These are phyloP conservation scores for Vanacampus margaritifer DNA, from an alignment of 2,113 vertebrate genomes.

Conservation along the genomic window DNA sequence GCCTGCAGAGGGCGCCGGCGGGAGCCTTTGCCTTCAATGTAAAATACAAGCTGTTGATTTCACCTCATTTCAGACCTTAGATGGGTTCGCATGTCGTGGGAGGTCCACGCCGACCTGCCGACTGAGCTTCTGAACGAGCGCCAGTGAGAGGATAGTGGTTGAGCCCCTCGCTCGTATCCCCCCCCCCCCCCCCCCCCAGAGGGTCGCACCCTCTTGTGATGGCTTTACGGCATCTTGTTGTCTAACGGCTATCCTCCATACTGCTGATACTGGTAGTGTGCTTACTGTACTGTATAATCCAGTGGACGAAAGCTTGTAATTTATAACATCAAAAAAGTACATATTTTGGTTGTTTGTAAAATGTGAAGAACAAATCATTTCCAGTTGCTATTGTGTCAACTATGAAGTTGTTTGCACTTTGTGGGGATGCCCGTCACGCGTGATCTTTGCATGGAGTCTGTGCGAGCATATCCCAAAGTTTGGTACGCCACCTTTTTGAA, in stretches of 20 bases:
- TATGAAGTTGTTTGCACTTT: slow-evolving; percentile 55
- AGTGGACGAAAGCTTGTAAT: slow-evolving; percentile 38
- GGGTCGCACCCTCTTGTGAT: background rate
- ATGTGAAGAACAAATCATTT: slow-evolving; percentile 22
- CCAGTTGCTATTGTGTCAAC: slow-evolving; percentile 11
- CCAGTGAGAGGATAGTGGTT: slow-evolving; percentile 26
- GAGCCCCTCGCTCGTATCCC: slow-evolving; percentile 24
- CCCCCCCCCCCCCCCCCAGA: no score
- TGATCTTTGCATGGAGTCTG: slow-evolving; percentile 64
- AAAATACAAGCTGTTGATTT: slow-evolving; percentile 51
- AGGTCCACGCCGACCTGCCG: slow-evolving; percentile 18
- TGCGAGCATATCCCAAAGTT: slow-evolving; percentile 48
- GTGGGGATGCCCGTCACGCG: slow-evolving; percentile 63
- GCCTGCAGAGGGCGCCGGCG: slow-evolving; percentile 27
- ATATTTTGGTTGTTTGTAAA: slow-evolving; percentile 49
- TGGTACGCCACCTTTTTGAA: slow-evolving; percentile 45
- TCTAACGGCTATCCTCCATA: slow-evolving; percentile 34
- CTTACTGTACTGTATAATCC: slow-evolving; percentile 23
- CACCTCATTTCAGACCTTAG: slow-evolving; percentile 56
- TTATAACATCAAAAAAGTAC: slow-evolving; percentile 17
- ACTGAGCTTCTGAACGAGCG: slow-evolving; percentile 53
- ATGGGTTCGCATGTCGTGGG: slow-evolving; percentile 41
- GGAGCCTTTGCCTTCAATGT: slow-evolving; percentile 44
- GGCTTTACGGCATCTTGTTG: slow-evolving; percentile 6
- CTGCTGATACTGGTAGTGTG: slow-evolving; percentile 38